Evolutionary conservation across 2,113 vertebrate genomes (phyloP).

Genomic region (Hirundichthys speculiger): DNA sequence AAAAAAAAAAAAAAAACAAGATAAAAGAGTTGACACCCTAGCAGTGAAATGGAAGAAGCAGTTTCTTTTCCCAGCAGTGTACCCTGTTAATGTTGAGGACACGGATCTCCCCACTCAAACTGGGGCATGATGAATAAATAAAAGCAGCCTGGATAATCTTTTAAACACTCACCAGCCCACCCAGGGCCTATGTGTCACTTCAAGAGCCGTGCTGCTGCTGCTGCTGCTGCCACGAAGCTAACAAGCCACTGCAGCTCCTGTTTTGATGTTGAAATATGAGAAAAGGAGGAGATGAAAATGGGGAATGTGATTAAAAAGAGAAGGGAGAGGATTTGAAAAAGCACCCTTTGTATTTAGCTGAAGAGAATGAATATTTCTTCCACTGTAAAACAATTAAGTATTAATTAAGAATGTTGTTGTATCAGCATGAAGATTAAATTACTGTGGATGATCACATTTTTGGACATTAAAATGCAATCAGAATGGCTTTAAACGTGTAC

Average conservation of each 20-base stretch:
- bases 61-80: constrained; percentile 37
- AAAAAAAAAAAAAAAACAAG: no score
- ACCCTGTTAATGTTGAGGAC: constrained; percentile 51
- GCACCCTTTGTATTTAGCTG: no score
- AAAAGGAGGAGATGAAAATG: constrained; percentile 14
- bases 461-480: no score
- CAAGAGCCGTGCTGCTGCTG: constrained; percentile 27
- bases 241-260: constrained; percentile 33
- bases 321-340: no score
- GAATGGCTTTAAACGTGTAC: no score
- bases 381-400: no score
- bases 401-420: no score
- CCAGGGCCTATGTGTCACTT: constrained; percentile 47
- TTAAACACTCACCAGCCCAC: constrained; percentile 68
- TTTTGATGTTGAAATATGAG: constrained; percentile 29
- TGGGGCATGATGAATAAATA: constrained; percentile 81
- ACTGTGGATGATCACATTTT: no score
- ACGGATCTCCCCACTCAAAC: constrained; percentile 73
- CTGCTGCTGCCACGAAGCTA: constrained; percentile 10
- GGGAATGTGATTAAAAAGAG: no score
- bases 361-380: no score
- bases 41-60: constrained; percentile 30
- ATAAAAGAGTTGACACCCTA: not conserved
- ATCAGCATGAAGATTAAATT: no score
- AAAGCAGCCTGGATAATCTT: constrained; percentile 75